Evolutionary conservation across 2,888 invertebrate genomes (phyloP).

Genomic region (Venustoraphidia nigricollis): DNA sequence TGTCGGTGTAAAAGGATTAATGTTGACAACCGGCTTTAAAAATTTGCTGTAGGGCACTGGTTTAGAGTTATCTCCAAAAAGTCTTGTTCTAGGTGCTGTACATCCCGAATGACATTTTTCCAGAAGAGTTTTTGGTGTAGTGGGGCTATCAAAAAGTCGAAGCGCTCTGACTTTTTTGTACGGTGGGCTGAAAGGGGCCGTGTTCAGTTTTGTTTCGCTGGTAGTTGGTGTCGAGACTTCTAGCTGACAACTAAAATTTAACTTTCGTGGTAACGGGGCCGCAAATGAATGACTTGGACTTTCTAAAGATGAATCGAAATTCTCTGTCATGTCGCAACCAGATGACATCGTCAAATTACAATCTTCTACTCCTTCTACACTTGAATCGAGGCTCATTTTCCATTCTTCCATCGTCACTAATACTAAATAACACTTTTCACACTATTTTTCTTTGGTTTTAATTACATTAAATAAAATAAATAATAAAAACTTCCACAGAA

Average conservation of each 20-base stretch:
- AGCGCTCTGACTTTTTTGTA: slow-evolving; percentile 39
- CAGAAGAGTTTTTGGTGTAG: slow-evolving; percentile 70
- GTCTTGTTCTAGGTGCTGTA: slow-evolving; percentile 36
- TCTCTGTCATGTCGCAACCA: slow-evolving; percentile 41
- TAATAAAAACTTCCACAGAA: not conserved
- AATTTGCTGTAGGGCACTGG: slow-evolving; percentile 27
- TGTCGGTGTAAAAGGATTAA: slow-evolving; percentile 76
- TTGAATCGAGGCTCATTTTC: slow-evolving; percentile 1
- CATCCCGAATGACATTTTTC: slow-evolving; percentile 49
- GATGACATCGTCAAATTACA: slow-evolving; percentile 27
- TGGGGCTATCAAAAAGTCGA: slow-evolving; percentile 70
- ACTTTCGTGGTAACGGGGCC: slow-evolving; percentile 39
- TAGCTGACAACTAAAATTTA: slow-evolving; percentile 37
- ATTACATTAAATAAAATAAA: not conserved
- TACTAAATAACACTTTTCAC: not conserved
- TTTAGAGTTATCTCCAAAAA: slow-evolving; percentile 32
- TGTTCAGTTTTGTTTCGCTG: slow-evolving; percentile 18
- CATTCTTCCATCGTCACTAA: slow-evolving; percentile 1
- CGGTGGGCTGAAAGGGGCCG: slow-evolving; percentile 35
- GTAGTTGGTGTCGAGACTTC: slow-evolving; percentile 8
- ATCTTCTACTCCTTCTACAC: slow-evolving; percentile 17
- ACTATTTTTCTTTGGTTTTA: not conserved
- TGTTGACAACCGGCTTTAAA: slow-evolving; percentile 49
- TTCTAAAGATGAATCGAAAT: slow-evolving; percentile 42
- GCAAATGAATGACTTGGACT: slow-evolving; percentile 38